Evolutionary conservation across 2,113 vertebrate genomes (phyloP), one percentile per base, ranked within the genome.

Genomic region (Carassius carassius): DNA sequence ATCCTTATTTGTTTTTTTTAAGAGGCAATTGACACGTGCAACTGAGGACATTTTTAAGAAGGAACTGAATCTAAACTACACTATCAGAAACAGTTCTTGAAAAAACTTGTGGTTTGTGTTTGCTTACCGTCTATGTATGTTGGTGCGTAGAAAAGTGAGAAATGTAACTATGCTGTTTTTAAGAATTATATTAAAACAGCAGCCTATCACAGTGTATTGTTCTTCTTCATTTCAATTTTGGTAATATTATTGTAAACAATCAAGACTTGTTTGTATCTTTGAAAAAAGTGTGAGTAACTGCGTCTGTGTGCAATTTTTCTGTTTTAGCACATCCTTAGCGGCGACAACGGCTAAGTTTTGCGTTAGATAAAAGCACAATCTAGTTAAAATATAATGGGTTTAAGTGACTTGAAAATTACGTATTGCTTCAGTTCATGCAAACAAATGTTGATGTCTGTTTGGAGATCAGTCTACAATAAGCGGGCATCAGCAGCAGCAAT

Each of bases 111-210:
- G 8, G 6, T 75, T 70, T 51, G 49, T 63, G 14, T 23, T 2
- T 62, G 1, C 1, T 1, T 29, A 29, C 29, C 2, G 25, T 69
- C 56, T 37, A 12, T 56, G 3, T 16, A 35, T 49, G 13, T 58
- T 37, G 41, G 76, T 70, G 56, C 19, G 2, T 49, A 35, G 41
- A 60, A 23, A 63, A 51, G 58, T 9, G 5, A 67, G 37, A 49
- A n/a, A 73, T 37, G 32, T 16, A 4, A 72, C n/a, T 60, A 49
- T 76, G 72, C 65, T 51, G 62, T 81, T 21, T 81, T 69, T 25
- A 49, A 0, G 76, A 86, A 90, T 83, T 79, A 88, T 41, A 92
- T 90, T 91, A 92, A 93, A 93, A 88, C 88, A 85, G 11, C 35
- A 37, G 37, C 37, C 6, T 37, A 67, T 8, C 9, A 81, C n/a